Conservation (phyloP, 2,797 vertebrate genomes). For the Parotocinclus haroldoi region DNA sequence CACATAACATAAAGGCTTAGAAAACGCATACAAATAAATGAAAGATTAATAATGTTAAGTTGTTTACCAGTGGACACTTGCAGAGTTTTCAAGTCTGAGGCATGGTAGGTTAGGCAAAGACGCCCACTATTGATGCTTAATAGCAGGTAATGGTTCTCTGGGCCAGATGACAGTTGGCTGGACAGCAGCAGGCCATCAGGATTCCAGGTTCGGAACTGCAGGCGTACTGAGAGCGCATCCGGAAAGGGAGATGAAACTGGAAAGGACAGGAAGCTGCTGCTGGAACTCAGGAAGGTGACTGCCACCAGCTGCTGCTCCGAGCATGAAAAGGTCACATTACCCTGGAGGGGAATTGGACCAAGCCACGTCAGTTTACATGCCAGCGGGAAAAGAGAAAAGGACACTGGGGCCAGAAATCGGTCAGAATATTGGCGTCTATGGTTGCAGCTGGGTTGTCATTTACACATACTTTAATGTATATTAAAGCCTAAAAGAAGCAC, state of each 20-base stretch:
- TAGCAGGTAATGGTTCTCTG: slow-evolving; percentile 73
- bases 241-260: slow-evolving; percentile 68
- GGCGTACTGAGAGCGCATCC: slow-evolving; percentile 82
- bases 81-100: slow-evolving; percentile 65
- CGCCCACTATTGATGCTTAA: slow-evolving; percentile 77
- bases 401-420: slow-evolving; percentile 3
- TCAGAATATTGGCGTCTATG: background rate
- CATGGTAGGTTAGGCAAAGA: slow-evolving; percentile 79
- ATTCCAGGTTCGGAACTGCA: slow-evolving; percentile 98
- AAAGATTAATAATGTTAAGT: too few species aligned
- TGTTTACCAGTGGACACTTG: slow-evolving; percentile 82
- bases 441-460: too few species aligned
- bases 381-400: slow-evolving; percentile 16
- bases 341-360: slow-evolving; percentile 67
- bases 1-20: too few species aligned
- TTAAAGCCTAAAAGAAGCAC: too few species aligned
- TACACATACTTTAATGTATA: too few species aligned
- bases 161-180: slow-evolving; percentile 68
- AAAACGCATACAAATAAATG: too few species aligned
- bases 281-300: slow-evolving; percentile 84
- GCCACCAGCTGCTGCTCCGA: slow-evolving; percentile 85
- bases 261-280: slow-evolving; percentile 85
- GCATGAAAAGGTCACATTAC: slow-evolving; percentile 96
- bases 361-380: slow-evolving; percentile 43
- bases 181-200: slow-evolving; percentile 84